Evolutionary conservation across 2,888 invertebrate species (phyloP).

Genomic region (Diarsia mendica): DNA sequence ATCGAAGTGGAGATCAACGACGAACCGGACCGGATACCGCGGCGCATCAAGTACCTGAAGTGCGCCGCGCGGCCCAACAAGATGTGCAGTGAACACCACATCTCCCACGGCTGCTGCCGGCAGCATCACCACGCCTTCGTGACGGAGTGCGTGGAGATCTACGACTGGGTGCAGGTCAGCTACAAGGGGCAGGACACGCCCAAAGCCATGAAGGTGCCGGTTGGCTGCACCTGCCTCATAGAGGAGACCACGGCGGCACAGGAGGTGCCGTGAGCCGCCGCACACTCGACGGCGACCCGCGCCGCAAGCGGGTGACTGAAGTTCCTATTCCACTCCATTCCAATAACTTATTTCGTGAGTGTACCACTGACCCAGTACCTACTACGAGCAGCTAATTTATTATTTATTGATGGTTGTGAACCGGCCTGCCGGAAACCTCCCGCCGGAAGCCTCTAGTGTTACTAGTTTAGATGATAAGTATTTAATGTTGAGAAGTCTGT

Average conservation of each 20-base stretch:
- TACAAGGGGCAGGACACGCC: slow-evolving; percentile 68
- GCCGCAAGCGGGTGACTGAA: slow-evolving; percentile 42
- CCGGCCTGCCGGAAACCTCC: slow-evolving; percentile 35
- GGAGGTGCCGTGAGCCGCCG: slow-evolving; percentile 52
- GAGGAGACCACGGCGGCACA: slow-evolving; percentile 68
- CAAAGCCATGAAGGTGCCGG: slow-evolving; percentile 75
- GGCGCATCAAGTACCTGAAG: slow-evolving; percentile 82
- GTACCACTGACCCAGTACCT: slow-evolving; percentile 32
- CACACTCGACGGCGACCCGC: slow-evolving; percentile 11
- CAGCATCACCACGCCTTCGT: slow-evolving; percentile 76
- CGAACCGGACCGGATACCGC: slow-evolving; percentile 79
- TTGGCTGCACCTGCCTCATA: slow-evolving; percentile 86
- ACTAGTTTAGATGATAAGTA: slow-evolving; percentile 50
- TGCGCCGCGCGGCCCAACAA: slow-evolving; percentile 79
- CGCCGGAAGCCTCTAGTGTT: slow-evolving; percentile 37
- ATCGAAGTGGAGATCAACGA: slow-evolving; percentile 78
- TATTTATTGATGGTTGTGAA: slow-evolving; percentile 66
- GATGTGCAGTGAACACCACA: slow-evolving; percentile 76
- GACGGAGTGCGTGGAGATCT: slow-evolving; percentile 84
- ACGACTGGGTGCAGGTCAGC: slow-evolving; percentile 83
- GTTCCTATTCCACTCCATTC: slow-evolving; percentile 71
- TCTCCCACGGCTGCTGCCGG: slow-evolving; percentile 82
- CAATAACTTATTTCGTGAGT: slow-evolving; percentile 64
- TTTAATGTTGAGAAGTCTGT: slow-evolving; percentile 52
- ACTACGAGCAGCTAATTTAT: slow-evolving; percentile 65